Evolutionary conservation across 2,797 vertebrate species (phyloP), one percentile per base, ranked within the genome.

Genomic region (Botia almorhae): DNA sequence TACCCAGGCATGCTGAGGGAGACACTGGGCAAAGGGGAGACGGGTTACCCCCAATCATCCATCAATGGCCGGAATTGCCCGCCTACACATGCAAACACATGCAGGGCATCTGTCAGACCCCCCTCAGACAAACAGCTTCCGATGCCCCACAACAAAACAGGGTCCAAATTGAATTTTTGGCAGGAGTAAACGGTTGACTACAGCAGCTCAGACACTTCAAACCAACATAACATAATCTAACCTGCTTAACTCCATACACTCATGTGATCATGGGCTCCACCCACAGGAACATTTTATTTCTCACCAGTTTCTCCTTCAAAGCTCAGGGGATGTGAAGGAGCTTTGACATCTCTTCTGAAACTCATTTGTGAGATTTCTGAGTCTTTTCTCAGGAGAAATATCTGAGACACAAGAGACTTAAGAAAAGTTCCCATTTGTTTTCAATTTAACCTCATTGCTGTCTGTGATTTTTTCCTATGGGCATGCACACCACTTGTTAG

Each of bases 91-190:
- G 74, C 11, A 88, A 46, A 85, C 73, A 85, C 56, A 86, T 33
- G 70, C 77, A 1, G 75, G 84, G 75, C 72, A 83, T 79, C 72
- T 78, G 80, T 80, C 80, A 74, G 64, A 67, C 61, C 68, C 65
- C 77, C 53, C 79, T 74, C 10, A 83, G 86, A 93, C 86, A 90
- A 91, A 91, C 88, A 88, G 88, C 85, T 93, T 93, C 91, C 91
- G 87, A 88, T 89, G 87, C 70, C 82, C 64, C 46, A 55, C 76
- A 81, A 82, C 70, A 86, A 83, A 77, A 81, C 65, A 61, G 58
- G 19, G 48, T 63, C 33, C 80, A 81, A 36, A 73, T 50, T 55
- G 74, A 81, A 81, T 76, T 69, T 71, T 80, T 74, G 78, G 78
- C 61, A 12, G 43, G 21, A 33, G 51, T 56, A 56, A 29, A 23